Conservation (phyloP, 2,888 invertebrate species). For the Orthosia gracilis region DNA sequence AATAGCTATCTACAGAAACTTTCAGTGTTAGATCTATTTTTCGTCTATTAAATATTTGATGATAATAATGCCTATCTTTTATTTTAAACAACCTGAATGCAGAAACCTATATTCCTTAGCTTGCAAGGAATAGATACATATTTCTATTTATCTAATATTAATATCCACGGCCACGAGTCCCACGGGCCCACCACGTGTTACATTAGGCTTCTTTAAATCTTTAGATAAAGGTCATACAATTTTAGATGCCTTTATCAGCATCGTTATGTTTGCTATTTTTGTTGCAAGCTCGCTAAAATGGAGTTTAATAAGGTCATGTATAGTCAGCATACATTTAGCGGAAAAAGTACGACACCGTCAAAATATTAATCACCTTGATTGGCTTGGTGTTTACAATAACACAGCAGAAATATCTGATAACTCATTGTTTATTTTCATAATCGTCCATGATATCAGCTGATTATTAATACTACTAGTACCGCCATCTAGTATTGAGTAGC, state of each 20-base stretch:
- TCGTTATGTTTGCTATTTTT: neutral
- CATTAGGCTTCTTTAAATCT: neutral
- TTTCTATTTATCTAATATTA: slow-evolving; percentile 4
- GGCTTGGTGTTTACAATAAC: slow-evolving; percentile 35
- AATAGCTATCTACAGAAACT: slow-evolving; percentile 67
- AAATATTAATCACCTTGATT: slow-evolving; percentile 4
- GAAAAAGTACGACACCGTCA: neutral
- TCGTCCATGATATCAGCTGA: slow-evolving; percentile 6
- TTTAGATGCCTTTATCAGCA: slow-evolving; percentile 4
- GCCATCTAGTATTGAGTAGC: slow-evolving; percentile 73
- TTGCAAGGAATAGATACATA: neutral
- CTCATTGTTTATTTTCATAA: slow-evolving; percentile 36
- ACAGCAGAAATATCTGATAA: slow-evolving; percentile 9
- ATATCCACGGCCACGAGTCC: neutral
- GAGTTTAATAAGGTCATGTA: neutral
- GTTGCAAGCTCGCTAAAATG: slow-evolving; percentile 7
- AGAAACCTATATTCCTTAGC: neutral
- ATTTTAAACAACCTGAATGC: slow-evolving; percentile 16
- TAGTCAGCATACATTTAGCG: neutral
- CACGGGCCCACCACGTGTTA: slow-evolving; percentile 20
- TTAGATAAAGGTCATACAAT: neutral
- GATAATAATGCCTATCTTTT: slow-evolving; percentile 48
- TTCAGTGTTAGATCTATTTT: slow-evolving; percentile 73
- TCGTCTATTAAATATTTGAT: slow-evolving; percentile 66
- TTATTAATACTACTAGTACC: slow-evolving; percentile 6